phyloP scores from a whole-genome alignment of 2,113 vertebrate genomes.

The Aegithalos caudatus region DNA sequence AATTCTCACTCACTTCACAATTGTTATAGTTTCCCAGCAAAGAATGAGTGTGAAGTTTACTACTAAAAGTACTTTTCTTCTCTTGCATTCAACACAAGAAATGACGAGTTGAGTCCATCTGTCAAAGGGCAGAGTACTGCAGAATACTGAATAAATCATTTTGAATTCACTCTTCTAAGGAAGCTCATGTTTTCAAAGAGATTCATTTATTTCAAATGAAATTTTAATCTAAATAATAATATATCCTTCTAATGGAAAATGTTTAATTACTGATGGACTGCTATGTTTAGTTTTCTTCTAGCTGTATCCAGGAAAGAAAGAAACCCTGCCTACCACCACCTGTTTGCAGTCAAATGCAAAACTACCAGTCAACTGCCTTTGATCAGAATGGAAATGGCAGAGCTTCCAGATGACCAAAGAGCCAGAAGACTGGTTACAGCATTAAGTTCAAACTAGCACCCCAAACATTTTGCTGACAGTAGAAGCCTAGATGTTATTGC shows the following conservation, averaged over 20 bases:
- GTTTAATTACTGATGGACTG: not conserved
- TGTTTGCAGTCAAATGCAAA: not conserved
- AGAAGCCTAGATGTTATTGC: not conserved
- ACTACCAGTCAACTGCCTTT: not conserved
- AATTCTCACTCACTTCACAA: not conserved
- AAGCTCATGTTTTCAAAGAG: not conserved
- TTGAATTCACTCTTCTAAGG: not conserved
- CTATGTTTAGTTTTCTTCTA: not conserved
- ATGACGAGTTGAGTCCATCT: not conserved
- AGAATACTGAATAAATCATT: not conserved
- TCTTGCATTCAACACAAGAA: not conserved
- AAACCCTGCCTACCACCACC: not conserved
- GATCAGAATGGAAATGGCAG: not conserved
- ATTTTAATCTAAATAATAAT: constrained; percentile 10
- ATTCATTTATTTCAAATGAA: constrained; percentile 11
- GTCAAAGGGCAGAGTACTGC: not conserved
- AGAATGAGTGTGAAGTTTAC: not conserved
- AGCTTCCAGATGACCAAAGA: not conserved
- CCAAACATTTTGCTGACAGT: not conserved
- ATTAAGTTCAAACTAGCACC: not conserved
- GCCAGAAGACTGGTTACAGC: not conserved
- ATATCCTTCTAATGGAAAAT: not conserved
- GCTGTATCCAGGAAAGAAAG: not conserved
- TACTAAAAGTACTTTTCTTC: not conserved
- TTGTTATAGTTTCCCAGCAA: not conserved